phyloP scores from a whole-genome alignment of 1,140 invertebrate genomes.

The Caenorhabditis remanei region DNA sequence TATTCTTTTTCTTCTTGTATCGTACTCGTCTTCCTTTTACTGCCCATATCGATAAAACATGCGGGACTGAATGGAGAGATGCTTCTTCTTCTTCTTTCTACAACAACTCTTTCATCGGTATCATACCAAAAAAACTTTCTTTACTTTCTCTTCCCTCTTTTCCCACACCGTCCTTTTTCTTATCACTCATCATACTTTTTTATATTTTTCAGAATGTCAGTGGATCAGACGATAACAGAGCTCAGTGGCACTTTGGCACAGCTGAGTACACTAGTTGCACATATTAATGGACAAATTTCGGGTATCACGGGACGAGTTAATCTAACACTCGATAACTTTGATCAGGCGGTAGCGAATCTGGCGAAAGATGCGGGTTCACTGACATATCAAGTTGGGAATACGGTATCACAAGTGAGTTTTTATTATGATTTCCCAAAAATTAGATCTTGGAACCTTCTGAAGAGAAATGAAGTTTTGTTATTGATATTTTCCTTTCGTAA shows the following conservation, averaged over 20 bases:
- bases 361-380: slow-evolving; percentile 69
- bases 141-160: not conserved
- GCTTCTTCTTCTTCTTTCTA: slow-evolving; percentile 31
- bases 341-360: slow-evolving; percentile 65
- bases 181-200: not conserved
- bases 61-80: slow-evolving; percentile 29
- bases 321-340: slow-evolving; percentile 73
- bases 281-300: slow-evolving; percentile 73
- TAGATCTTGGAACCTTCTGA: not conserved
- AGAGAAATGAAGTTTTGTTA: too few relatives aligned
- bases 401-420: slow-evolving; percentile 72
- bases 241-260: slow-evolving; percentile 72
- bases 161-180: not conserved
- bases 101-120: not conserved
- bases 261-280: slow-evolving; percentile 69
- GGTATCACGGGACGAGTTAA: slow-evolving; percentile 73
- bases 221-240: slow-evolving; percentile 74
- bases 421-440: not conserved
- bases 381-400: slow-evolving; percentile 73
- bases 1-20: not conserved
- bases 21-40: not conserved
- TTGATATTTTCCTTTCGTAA: too few relatives aligned
- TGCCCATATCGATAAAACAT: slow-evolving; percentile 47
- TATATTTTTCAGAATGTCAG: slow-evolving; percentile 69
- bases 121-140: too few relatives aligned